A percentile compares a stretch with the other conserved stretches of the same genome.
Conservation (phyloP, 2,888 invertebrate genomes). For the Melieria picta region DNA sequence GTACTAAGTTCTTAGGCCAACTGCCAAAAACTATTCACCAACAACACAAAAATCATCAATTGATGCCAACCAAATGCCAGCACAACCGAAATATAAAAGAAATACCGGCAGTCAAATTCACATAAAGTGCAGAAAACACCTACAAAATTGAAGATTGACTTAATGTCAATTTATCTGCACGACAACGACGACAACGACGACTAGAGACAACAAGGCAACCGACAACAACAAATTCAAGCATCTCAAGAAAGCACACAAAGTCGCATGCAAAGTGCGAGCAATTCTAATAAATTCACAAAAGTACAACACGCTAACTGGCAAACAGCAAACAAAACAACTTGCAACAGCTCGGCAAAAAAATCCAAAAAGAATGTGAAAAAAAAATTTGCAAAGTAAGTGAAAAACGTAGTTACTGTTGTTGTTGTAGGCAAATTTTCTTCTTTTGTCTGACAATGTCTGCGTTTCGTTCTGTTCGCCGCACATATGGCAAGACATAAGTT, state of each 20-base stretch:
- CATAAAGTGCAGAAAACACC: too few species aligned
- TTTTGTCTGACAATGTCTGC: background rate
- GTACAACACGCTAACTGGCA: conserved; percentile 15
- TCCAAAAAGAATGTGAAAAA: background rate
- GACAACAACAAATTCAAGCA: too few species aligned
- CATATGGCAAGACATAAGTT: background rate
- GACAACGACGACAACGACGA: too few species aligned
- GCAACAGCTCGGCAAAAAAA: background rate
- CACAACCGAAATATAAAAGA: too few species aligned
- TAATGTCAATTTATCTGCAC: too few species aligned
- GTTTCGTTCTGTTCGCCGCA: background rate
- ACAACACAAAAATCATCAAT: too few species aligned
- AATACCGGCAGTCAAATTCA: too few species aligned
- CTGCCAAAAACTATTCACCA: too few species aligned
- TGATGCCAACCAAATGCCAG: too few species aligned
- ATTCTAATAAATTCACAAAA: conserved; percentile 29
- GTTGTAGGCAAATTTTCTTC: background rate
- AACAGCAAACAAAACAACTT: background rate
- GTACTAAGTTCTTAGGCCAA: too few species aligned
- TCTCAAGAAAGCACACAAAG: background rate
- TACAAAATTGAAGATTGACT: too few species aligned
- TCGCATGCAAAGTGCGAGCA: conserved; percentile 25
- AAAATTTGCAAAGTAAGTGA: background rate
- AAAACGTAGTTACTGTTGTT: conserved; percentile 3
- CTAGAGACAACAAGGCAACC: too few species aligned